A percentile compares a stretch with the other conserved stretches of the same genome.
phyloP scores from a whole-genome alignment of 2,888 invertebrate genomes.

The Lingula anatina region DNA sequence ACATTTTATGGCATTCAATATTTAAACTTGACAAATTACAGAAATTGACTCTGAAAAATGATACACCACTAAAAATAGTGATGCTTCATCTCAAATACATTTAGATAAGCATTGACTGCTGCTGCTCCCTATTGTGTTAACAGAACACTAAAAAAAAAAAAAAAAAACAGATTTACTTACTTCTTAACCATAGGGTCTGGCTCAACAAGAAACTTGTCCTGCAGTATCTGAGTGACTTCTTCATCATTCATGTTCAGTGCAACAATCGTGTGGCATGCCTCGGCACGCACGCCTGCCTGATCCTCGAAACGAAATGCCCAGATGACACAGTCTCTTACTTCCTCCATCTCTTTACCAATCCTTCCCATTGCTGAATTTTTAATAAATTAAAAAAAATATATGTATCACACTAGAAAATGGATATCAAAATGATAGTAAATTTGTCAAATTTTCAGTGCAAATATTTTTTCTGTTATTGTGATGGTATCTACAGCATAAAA shows the following conservation, averaged over 20 bases:
- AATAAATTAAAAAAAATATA: not conserved
- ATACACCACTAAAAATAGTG: no score
- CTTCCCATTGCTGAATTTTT: constrained; percentile 46
- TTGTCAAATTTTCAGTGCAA: no score
- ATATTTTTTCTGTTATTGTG: no score
- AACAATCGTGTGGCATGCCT: constrained; percentile 46
- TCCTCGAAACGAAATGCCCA: constrained; percentile 51
- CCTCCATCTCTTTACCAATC: constrained; percentile 32
- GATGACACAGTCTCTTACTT: constrained; percentile 37
- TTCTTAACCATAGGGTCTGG: constrained; percentile 38
- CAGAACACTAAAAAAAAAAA: no score
- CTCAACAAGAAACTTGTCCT: constrained; percentile 48
- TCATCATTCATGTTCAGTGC: constrained; percentile 29
- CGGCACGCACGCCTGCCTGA: constrained; percentile 44
- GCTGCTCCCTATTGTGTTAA: no score
- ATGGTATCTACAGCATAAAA: no score
- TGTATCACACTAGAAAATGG: not conserved
- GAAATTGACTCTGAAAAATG: no score
- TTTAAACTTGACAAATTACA: no score
- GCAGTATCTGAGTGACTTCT: constrained; percentile 42
- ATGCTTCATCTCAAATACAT: no score
- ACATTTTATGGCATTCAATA: no score
- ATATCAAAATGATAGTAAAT: not conserved
- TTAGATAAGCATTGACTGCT: no score
- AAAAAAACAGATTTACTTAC: constrained; percentile 24